Base-by-base conservation (phyloP, 2,888 invertebrate genomes). In the Chouioia cunea region DNA sequence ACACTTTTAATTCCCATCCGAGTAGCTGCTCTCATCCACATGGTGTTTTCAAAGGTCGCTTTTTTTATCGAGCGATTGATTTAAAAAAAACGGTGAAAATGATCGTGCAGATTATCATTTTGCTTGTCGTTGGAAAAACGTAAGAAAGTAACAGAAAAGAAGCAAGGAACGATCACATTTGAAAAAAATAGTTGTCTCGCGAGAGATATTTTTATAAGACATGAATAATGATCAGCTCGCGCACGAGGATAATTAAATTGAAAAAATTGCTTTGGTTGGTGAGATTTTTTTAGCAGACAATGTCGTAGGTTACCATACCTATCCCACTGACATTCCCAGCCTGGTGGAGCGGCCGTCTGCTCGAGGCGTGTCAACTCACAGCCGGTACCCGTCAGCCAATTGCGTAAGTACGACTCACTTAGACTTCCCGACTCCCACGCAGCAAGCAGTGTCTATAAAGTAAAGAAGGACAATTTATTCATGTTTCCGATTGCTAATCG, bases 301-400 rank as follows among this genome's bases (percentile, higher is more conserved):
- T 71, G 65, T 65, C 71, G 71, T 43, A 65, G 81, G 80, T 84
- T 83, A 83, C 86, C 88, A 86, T 92, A 92, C 92, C 91, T 92
- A 89, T 92, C 91, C 92, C 92, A 92, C 81, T 90, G 89, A 83
- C 91, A 90, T 78, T 88, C 88, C 92, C 92, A 92, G 79, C 91
- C 91, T 52, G 87, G 86, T 36, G 92, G 92, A 48, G 91, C 89
- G 15, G 91, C 90, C 73, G 89, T 89, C 82, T 88, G 87, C 85
- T 92, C 92, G 78, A 91, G 87, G 76, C 89, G 88, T 76, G 87
- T 86, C 76, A 92, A 85, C 79, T 90, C 90, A 48, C 87, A 86
- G 78, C 88, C 88, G 4, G 90, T 90, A 68, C 88, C 88, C 67
- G 87, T 86, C 77, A 92, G 85, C 89, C 91, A 91, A 76, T 88